phyloP scores from a whole-genome alignment of 2,113 vertebrate genomes.

The Halcyon senegalensis region DNA sequence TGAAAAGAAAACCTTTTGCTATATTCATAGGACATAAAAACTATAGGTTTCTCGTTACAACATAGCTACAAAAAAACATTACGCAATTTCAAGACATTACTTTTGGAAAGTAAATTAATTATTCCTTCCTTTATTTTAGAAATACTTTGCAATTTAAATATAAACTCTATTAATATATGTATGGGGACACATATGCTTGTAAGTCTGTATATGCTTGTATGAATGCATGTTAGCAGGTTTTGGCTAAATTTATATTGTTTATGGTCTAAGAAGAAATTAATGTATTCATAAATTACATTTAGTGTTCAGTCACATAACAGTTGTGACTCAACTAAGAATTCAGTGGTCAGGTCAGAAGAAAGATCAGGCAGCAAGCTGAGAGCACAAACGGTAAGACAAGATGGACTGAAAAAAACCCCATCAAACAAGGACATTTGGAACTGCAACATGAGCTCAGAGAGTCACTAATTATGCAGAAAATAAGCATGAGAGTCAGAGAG shows the following conservation, averaged over 20 bases:
- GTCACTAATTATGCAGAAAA: neutral
- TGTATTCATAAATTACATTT: neutral
- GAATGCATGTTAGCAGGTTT: neutral
- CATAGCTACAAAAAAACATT: neutral
- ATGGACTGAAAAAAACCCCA: neutral
- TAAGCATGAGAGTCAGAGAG: rapidly evolving
- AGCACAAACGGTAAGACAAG: neutral
- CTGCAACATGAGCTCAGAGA: neutral
- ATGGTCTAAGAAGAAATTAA: neutral
- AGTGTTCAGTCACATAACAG: neutral
- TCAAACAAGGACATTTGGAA: neutral
- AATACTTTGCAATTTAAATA: too few species aligned
- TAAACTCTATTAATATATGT: neutral
- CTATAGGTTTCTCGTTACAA: neutral
- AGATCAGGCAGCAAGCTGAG: neutral
- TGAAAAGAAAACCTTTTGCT: neutral
- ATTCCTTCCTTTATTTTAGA: neutral
- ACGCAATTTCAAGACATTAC: rapidly evolving
- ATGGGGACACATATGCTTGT: neutral
- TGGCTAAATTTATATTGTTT: neutral
- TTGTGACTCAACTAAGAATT: neutral
- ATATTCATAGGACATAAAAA: neutral
- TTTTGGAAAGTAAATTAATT: neutral
- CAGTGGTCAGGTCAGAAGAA: neutral
- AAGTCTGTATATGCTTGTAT: neutral